Evolutionary conservation across 2,113 vertebrate species (phyloP).

Genomic region (Rhombomys opimus): DNA sequence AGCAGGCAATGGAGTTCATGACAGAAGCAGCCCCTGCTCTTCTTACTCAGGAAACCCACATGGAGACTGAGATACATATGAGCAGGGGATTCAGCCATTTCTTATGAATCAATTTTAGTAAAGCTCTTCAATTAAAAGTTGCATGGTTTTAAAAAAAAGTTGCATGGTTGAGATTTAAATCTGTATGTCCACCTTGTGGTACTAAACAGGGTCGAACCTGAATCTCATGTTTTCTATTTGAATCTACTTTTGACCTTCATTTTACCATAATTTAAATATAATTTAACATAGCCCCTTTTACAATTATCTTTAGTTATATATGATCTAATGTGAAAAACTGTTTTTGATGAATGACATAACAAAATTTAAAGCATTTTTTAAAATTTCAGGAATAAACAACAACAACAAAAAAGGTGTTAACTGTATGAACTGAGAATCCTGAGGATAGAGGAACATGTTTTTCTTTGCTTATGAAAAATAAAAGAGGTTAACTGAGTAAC

Average conservation of each 20-base stretch:
- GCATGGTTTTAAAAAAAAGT: background rate
- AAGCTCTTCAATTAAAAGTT: background rate
- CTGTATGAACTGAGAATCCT: background rate
- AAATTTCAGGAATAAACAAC: background rate
- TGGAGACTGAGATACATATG: no score
- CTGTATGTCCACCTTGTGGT: background rate
- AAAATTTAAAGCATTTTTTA: conserved; percentile 7
- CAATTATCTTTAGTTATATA: background rate
- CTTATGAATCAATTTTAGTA: background rate
- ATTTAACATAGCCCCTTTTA: background rate
- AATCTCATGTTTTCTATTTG: background rate
- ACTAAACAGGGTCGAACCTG: background rate
- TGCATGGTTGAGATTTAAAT: background rate
- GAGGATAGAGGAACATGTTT: conserved; percentile 74
- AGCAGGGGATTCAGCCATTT: no score
- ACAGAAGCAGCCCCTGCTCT: no score
- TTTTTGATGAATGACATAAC: background rate
- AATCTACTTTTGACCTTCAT: background rate
- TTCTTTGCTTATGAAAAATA: conserved; percentile 78
- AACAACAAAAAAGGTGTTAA: background rate
- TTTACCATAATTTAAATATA: background rate
- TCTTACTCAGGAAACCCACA: no score
- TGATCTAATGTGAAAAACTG: background rate
- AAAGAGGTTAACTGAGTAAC: conserved; percentile 69
- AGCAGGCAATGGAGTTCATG: no score